Base-by-base conservation (phyloP, 2,797 vertebrate genomes). In the Tachyglossus aculeatus region DNA sequence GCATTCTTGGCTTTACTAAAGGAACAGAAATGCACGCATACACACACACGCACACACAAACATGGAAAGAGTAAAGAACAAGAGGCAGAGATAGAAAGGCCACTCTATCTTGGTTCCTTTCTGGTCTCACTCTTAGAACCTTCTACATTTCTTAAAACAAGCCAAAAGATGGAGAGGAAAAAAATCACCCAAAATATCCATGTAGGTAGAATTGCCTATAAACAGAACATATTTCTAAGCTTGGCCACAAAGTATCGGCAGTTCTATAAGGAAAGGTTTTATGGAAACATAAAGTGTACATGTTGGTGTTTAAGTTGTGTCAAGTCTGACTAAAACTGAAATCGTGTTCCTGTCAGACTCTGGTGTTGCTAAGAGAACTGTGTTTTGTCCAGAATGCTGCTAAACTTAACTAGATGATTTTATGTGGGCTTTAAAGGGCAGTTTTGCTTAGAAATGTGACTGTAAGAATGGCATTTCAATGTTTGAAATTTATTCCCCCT, bases 371-470 rank as follows among this genome's bases (percentile, higher is more conserved):
- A n/a, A 64, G 50, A 41, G 19, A 55, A 43, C 50, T 51, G 4
- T 19, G 2, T 8, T 1, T 22, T 37, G 22, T 15, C 13, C 1
- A 4, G 47, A 22, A 45, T 31, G 19, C 36, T 14, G 34, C 21
- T 19, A n/a, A 19, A 57, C 16, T 16, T 3, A 16, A 24, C 31
- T 19, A 0, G 1, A 12, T 2, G 36, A 31, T 53, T 70, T 48
- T 41, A 24, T n/a, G 29, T 34, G 62, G 21, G 9, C 8, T 60
- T 69, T 58, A 38, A 77, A 81, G 63, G 66, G 55, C 66, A 76
- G 50, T 36, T 43, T 40, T 19, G 65, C 65, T 71, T 73, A 65
- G 68, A 78, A 58, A n/a, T 52, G 24, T 43, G 47, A 48, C 61
- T 51, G 18, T 61, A 59, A 76, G 74, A 58, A 50, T 53, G 38